Evolutionary conservation across 2,113 vertebrate genomes (phyloP), one percentile per base, ranked within the genome.

Genomic region (Dolichotis patagonum): DNA sequence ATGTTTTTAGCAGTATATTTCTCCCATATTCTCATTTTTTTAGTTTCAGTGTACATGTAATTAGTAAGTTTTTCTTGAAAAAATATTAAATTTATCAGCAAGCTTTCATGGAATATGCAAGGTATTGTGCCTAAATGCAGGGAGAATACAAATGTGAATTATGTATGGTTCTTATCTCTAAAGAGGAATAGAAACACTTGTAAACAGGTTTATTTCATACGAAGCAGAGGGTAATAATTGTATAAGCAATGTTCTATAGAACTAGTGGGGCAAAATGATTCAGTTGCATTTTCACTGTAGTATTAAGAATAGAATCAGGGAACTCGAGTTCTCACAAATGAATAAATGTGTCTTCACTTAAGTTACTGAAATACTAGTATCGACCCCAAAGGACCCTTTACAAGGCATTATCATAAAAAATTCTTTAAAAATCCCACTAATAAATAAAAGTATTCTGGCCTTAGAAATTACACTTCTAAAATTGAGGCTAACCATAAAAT

Each of bases 391-490:
- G n/a, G 13, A 84, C 20, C 83, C 32, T 83, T 19, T 86, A 38
- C 7, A 94, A 95, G 71, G 7, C 10, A 81, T 81, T 67, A 11
- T 93, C 35, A 77, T 85, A 69, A 89, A 88, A 13, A 71, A 65
- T 10, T 91, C 54, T 92, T 91, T 93, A 92, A 94, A 71, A 71
- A 49, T 77, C 16, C 54, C 49, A 83, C 7, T 83, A 85, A 82
- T 60, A 84, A 94, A 75, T 88, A 78, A 91, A 94, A 95, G 81
- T 78, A 35, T 6, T 62, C 41, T n/a, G 14, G 9, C 63, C 56
- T 89, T 96, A 90, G 63, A 69, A n/a, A 78, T 85, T 78, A 73
- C 4, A 32, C 38, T 75, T 92, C 28, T 89, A 49, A 93, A 80
- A n/a, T 88, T 69, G 38, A 95, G 28, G 32, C 43, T 65, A 62